Evolutionary conservation across 2,113 vertebrate genomes (phyloP).

Genomic region (Nibea coibor): DNA sequence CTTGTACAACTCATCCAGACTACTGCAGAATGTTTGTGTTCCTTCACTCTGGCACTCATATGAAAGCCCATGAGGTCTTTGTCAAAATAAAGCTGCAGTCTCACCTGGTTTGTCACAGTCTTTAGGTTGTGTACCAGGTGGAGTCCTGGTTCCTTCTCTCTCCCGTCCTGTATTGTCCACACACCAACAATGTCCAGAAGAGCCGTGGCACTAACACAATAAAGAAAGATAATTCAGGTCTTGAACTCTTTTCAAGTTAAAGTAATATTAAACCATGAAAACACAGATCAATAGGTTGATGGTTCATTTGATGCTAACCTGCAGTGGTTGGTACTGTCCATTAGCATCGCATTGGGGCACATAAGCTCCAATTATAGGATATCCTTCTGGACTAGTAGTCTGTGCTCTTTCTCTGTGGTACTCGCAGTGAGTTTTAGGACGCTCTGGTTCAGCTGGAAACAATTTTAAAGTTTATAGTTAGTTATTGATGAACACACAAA

Average conservation of each 20-base stretch:
- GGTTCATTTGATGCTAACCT: constrained; percentile 39
- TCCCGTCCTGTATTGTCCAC: constrained; percentile 84
- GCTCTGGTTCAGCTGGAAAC: constrained; percentile 41
- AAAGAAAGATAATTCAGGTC: no score
- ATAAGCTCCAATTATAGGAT: constrained; percentile 63
- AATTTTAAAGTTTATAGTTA: neutral
- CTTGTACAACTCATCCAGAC: no score
- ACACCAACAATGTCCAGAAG: constrained; percentile 89
- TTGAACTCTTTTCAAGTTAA: no score
- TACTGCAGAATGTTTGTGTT: no score
- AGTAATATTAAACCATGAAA: no score
- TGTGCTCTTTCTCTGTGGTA: constrained; percentile 74
- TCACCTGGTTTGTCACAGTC: constrained; percentile 83
- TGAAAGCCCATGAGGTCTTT: no score
- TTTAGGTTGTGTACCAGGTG: constrained; percentile 57
- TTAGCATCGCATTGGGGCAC: constrained; percentile 86
- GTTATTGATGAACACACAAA: neutral
- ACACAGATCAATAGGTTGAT: no score
- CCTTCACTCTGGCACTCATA: no score
- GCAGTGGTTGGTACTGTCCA: constrained; percentile 84
- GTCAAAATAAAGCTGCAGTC: no score
- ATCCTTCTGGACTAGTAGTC: constrained; percentile 42
- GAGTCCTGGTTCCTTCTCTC: constrained; percentile 81
- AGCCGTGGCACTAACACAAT: neutral
- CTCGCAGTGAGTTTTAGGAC: constrained; percentile 79